Conservation (phyloP, 2,888 invertebrate species). For the Seira ritae region DNA sequence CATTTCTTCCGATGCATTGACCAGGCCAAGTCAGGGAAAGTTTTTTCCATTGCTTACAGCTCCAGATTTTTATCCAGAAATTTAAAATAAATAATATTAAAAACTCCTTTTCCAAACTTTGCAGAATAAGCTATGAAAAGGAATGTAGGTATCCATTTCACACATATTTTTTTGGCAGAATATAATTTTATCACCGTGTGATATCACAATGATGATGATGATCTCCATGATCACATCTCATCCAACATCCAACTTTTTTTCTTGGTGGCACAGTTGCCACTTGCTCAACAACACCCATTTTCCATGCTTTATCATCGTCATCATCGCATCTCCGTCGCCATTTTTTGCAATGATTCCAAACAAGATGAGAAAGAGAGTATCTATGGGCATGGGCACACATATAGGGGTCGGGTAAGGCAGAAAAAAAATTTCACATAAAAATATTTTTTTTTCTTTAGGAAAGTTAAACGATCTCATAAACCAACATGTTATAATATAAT, state of each 20-base stretch:
- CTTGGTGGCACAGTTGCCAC: constrained; percentile 11
- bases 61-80: background rate
- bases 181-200: constrained; percentile 17
- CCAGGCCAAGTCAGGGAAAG: no score
- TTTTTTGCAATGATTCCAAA: background rate
- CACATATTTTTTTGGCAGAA: background rate
- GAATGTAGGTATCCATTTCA: background rate
- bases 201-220: no score
- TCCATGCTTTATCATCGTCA: constrained; percentile 56
- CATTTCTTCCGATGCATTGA: no score
- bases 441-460: constrained; percentile 24
- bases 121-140: background rate
- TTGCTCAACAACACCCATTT: constrained; percentile 42
- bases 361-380: no score
- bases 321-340: constrained; percentile 26
- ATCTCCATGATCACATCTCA: constrained; percentile 18
- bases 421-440: constrained; percentile 17
- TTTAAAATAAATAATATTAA: background rate
- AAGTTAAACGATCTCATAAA: constrained; percentile 46
- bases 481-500: constrained; percentile 33
- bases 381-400: no score
- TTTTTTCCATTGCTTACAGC: no score
- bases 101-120: background rate
- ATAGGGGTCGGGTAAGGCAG: background rate
- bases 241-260: background rate